Evolutionary conservation across 2,888 invertebrate genomes (phyloP), one percentile per base, ranked within the genome.

Genomic region (Torymus aiolomorphi): DNA sequence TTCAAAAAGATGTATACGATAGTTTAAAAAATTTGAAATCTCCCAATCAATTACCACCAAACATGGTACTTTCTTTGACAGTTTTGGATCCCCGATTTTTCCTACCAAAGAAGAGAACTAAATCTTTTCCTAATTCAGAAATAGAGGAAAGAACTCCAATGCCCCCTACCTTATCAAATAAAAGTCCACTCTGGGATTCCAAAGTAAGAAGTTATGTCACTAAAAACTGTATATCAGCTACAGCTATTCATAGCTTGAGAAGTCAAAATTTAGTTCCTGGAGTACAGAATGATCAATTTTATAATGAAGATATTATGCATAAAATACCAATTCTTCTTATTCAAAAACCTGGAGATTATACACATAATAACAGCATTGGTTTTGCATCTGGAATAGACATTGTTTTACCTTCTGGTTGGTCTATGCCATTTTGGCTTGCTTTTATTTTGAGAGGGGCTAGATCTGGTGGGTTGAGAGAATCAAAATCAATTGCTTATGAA

Each of bases 371-470:
- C 62, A 72, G 56, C 16, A 74, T 78, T 78, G 95, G 95, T 14
- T 96, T 94, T 89, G 94, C 94, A 16, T 93, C 94, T 89, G 97
- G 98, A 10, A 96, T 97, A 95, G 98, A 98, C 89, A 88, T 98
- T 10, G 94, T 98, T 79, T 86, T 95, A 16, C 98, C 98, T 0
- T 92, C 94, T 57, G 94, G 94, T 10, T 98, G 97, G 94, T 95
- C 95, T 2, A 94, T 96, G 91, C 92, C 95, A 31, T 94, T 97
- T 84, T 98, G 97, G 97, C 90, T 96, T 74, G 93, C 96, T 18
- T 92, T 98, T 42, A 92, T 95, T 82, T 94, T 95, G 93, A 94
- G 95, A 90, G 97, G 97, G 61, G 97, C 95, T 0, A 92, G 94
- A 87, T 93, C 95, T 10, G 96, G 95, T 13, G 98, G 97, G 0